These are phyloP conservation scores for Linnaemya vulpina DNA, from an alignment of 2,888 invertebrate species.

Conservation along the genomic window DNA sequence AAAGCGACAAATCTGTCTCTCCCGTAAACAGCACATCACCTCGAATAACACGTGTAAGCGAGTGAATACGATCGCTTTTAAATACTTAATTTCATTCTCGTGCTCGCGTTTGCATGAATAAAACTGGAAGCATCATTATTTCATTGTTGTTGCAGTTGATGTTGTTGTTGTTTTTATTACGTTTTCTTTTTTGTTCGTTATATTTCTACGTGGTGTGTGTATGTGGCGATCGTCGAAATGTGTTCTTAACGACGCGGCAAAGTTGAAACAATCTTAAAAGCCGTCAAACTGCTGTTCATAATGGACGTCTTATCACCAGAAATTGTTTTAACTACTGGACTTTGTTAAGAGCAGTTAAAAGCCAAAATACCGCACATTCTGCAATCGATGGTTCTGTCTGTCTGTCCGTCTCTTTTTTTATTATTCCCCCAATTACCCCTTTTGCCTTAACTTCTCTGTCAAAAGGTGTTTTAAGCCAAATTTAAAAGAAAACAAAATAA, in stretches of 20 bases:
- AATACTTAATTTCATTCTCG: constrained; percentile 42
- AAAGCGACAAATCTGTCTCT: constrained; percentile 73
- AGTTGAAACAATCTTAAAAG: constrained; percentile 78
- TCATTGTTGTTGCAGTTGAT: neutral
- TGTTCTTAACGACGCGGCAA: constrained; percentile 74
- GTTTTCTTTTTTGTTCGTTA: neutral
- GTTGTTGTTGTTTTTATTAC: neutral
- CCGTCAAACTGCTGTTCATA: constrained; percentile 82
- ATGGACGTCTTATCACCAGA: constrained; percentile 77
- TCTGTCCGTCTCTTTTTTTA: no score
- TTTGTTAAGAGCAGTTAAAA: constrained; percentile 74
- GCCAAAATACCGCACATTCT: constrained; percentile 82
- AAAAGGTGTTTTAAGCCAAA: constrained; percentile 65
- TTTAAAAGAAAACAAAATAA: constrained; percentile 38
- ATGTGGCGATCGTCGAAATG: constrained; percentile 36
- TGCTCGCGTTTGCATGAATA: neutral
- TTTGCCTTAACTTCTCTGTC: constrained; percentile 44
- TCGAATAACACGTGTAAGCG: constrained; percentile 38
- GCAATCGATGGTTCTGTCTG: constrained; percentile 72
- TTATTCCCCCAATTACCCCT: constrained; percentile 20
- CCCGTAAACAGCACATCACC: constrained; percentile 53
- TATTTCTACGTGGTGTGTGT: constrained; percentile 24
- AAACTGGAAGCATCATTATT: constrained; percentile 31
- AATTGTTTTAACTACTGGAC: constrained; percentile 82
- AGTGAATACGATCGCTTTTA: constrained; percentile 31